phyloP scores from a whole-genome alignment of 2,113 vertebrate genomes.

The Trematomus loennbergii region DNA sequence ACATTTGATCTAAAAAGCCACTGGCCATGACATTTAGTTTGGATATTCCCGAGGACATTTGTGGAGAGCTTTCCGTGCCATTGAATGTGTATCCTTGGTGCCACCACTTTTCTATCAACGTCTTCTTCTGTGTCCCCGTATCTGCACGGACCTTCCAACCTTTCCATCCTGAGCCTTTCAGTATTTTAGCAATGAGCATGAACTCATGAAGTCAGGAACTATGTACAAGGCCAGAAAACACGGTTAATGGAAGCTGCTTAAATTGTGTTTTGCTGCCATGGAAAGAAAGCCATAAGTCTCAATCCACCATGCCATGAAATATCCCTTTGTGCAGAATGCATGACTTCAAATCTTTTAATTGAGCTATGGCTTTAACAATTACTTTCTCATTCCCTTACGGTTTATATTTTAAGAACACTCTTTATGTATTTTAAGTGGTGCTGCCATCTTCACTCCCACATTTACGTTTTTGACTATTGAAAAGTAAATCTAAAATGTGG shows the following conservation, averaged over 20 bases:
- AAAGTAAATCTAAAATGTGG: constrained; percentile 31
- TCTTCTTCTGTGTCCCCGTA: neutral
- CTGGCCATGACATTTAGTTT: too few species aligned
- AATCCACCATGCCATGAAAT: neutral
- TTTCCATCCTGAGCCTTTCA: neutral
- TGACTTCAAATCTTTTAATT: neutral
- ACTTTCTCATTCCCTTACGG: neutral
- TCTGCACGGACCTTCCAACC: neutral
- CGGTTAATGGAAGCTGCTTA: neutral
- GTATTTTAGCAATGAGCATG: neutral
- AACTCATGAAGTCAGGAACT: too few species aligned
- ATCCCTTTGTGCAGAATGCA: neutral
- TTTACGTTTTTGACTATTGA: neutral
- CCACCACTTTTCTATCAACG: neutral
- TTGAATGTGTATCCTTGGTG: neutral
- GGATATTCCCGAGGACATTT: too few species aligned
- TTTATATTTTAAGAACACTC: neutral
- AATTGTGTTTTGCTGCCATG: neutral
- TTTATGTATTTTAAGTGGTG: neutral
- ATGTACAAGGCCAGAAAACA: neutral
- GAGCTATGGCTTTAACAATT: neutral
- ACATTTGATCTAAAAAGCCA: too few species aligned
- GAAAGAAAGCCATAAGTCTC: neutral
- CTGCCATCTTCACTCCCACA: neutral
- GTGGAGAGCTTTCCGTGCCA: neutral